phyloP scores from a whole-genome alignment of 1,140 invertebrate genomes.

The Plectrocnemia conspersa region DNA sequence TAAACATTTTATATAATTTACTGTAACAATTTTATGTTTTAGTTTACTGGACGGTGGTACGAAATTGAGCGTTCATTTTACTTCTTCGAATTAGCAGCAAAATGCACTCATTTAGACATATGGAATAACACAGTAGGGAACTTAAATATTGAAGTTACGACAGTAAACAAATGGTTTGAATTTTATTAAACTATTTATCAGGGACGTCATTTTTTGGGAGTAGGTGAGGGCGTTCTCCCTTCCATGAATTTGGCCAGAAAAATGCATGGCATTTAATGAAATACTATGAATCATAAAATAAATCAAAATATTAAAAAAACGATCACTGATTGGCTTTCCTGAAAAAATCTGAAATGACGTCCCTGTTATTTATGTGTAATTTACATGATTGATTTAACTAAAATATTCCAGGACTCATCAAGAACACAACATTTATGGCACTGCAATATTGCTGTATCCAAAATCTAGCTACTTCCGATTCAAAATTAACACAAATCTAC shows the following conservation, averaged over 20 bases:
- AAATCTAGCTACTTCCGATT: constrained; percentile 53
- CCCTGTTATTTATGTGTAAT: too few species aligned
- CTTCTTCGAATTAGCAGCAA: constrained; percentile 60
- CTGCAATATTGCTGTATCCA: constrained; percentile 48
- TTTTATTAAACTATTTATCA: constrained; percentile 2
- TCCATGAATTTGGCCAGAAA: too few species aligned
- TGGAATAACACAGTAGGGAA: constrained; percentile 49
- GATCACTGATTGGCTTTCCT: too few species aligned
- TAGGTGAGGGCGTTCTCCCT: too few species aligned
- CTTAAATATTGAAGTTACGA: constrained; percentile 55
- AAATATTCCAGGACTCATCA: constrained; percentile 49
- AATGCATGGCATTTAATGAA: too few species aligned
- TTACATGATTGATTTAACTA: too few species aligned
- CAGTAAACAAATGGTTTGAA: constrained; percentile 58
- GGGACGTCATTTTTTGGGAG: background rate
- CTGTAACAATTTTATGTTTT: too few species aligned
- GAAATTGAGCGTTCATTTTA: constrained; percentile 69
- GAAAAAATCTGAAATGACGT: too few species aligned
- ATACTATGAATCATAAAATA: too few species aligned
- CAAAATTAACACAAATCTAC: constrained; percentile 57
- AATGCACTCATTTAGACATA: constrained; percentile 59
- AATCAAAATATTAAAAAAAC: too few species aligned
- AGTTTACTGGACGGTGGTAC: constrained; percentile 67
- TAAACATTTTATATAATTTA: too few species aligned
- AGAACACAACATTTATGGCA: constrained; percentile 45